phyloP scores from a whole-genome alignment of 64 coral and sea anemone genomes.

The Actinia tenebrosa region DNA sequence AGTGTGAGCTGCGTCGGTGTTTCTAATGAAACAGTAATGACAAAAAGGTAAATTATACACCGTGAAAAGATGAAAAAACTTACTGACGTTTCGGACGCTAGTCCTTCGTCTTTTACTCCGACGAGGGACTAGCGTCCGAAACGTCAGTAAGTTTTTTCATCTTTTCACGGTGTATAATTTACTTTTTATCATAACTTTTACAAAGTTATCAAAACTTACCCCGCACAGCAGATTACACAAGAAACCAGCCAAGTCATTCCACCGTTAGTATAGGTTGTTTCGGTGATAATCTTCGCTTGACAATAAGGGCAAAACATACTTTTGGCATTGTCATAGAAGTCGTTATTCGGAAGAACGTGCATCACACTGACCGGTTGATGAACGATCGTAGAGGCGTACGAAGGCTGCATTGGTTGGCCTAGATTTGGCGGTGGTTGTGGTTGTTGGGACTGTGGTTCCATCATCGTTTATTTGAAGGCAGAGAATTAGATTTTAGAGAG shows the following conservation, averaged over 20 bases:
- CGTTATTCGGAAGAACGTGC: neutral
- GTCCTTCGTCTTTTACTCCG: too few species aligned
- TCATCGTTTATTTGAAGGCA: neutral
- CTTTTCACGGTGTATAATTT: too few species aligned
- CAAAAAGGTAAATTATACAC: too few species aligned
- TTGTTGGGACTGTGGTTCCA: constrained; percentile 7
- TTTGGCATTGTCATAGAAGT: constrained; percentile 35
- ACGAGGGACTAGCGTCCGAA: too few species aligned
- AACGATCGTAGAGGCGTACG: constrained; percentile 17
- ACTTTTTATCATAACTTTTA: neutral
- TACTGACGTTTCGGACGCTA: too few species aligned
- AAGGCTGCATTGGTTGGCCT: constrained; percentile 3
- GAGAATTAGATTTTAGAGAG: neutral
- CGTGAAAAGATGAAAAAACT: too few species aligned
- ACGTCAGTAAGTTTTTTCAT: too few species aligned
- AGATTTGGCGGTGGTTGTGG: neutral
- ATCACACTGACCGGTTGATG: constrained; percentile 56
- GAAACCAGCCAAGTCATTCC: constrained; percentile 66
- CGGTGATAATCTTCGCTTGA: constrained; percentile 57
- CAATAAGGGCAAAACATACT: constrained; percentile 57
- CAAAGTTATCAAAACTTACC: constrained; percentile 34
- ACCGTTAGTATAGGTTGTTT: constrained; percentile 47
- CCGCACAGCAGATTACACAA: constrained; percentile 31
- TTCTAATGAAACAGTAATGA: too few species aligned
- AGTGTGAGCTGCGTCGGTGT: too few species aligned